Evolutionary conservation across 1,140 invertebrate genomes (phyloP).

Genomic region (Megalopta genalis): DNA sequence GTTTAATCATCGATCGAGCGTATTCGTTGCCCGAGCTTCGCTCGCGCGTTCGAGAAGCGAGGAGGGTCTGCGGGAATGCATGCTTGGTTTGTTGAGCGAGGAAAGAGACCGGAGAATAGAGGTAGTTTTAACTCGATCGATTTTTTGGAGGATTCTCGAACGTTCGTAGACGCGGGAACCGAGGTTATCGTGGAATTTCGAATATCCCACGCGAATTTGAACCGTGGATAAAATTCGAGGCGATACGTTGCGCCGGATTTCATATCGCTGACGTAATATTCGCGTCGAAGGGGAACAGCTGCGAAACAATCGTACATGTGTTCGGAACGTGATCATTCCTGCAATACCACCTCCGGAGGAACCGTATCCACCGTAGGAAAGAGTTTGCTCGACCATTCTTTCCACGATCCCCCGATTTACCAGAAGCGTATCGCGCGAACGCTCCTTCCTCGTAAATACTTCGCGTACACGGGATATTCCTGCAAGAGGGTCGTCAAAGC

Average conservation of each 20-base stretch:
- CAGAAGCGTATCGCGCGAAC: constrained; percentile 33
- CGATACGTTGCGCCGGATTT: neutral
- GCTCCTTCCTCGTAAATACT: constrained; percentile 24
- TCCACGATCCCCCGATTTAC: constrained; percentile 31
- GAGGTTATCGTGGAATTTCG: neutral
- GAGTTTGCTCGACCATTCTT: constrained; percentile 18
- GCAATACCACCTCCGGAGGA: neutral
- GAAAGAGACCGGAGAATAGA: too few species aligned
- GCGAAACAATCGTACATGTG: constrained; percentile 3
- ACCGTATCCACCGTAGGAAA: neutral
- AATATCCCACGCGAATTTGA: neutral
- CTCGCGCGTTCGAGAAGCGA: too few species aligned
- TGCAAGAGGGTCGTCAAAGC: constrained; percentile 17
- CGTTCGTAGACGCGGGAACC: too few species aligned
- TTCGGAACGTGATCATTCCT: constrained; percentile 18
- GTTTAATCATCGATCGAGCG: neutral
- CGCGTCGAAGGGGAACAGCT: neutral
- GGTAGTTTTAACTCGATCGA: too few species aligned
- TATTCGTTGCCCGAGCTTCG: neutral
- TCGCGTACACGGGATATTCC: neutral
- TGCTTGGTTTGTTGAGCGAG: too few species aligned
- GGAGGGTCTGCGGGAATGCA: too few species aligned
- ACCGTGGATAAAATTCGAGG: neutral
- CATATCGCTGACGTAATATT: constrained; percentile 19
- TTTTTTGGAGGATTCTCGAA: too few species aligned